These are phyloP conservation scores for Sitophilus oryzae DNA, from an alignment of 1,140 invertebrate genomes.

Conservation along the genomic window DNA sequence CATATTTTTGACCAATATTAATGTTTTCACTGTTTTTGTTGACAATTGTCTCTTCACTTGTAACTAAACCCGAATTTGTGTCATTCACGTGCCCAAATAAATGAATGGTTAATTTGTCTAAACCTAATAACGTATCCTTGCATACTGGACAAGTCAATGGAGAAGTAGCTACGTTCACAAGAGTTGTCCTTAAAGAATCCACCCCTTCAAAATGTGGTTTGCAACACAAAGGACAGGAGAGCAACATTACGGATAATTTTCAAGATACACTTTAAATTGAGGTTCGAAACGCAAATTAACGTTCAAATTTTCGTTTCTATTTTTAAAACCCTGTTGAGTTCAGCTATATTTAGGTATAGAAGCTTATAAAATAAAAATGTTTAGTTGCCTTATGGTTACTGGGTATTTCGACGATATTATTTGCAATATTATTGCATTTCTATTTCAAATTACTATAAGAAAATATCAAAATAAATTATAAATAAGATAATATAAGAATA, in stretches of 20 bases:
- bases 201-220: slow-evolving; percentile 64
- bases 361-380: too few relatives aligned
- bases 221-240: slow-evolving; percentile 69
- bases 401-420: too few relatives aligned
- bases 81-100: slow-evolving; percentile 61
- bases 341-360: neutral
- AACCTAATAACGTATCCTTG: slow-evolving; percentile 62
- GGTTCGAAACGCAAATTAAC: neutral
- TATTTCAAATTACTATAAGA: too few relatives aligned
- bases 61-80: slow-evolving; percentile 8
- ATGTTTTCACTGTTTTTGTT: neutral
- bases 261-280: neutral
- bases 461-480: too few relatives aligned
- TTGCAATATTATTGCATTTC: too few relatives aligned
- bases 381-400: too few relatives aligned
- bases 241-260: slow-evolving; percentile 44
- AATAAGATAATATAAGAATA: too few relatives aligned
- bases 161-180: slow-evolving; percentile 68
- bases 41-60: too few relatives aligned
- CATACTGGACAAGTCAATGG: slow-evolving; percentile 70
- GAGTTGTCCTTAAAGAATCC: slow-evolving; percentile 60
- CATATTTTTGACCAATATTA: slow-evolving; percentile 5
- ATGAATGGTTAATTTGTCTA: slow-evolving; percentile 82
- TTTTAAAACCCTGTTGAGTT: neutral
- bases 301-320: neutral